Base-by-base conservation (phyloP, 2,888 invertebrate species). In the Drosophila subquinaria region DNA sequence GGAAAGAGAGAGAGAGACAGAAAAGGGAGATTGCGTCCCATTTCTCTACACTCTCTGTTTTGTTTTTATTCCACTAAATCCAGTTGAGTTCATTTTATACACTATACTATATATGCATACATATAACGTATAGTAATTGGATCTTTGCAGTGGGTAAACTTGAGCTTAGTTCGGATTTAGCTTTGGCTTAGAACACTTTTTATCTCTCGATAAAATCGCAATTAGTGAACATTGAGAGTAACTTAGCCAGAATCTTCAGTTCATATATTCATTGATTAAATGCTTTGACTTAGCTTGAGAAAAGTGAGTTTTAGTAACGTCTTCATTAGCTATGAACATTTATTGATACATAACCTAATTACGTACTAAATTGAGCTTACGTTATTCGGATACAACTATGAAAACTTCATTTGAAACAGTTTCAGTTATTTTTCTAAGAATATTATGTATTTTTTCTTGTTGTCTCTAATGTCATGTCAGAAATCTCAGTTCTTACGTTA, bases 61-160 rank as follows among this genome's bases (percentile, higher is more conserved):
- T 61, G 1, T 56, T 35, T 6, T 51, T 4, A 8, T 23, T 11
- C 20, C 13, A 36, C 20, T 36, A 23, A 20, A 36, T 51, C 4
- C 55, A 43, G 27, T 23, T 59, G 27, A 13, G 47, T 30, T 40
- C 48, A 47, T n/a, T 17, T 43, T 23, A 17, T 35, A 35, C 40
- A 15, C 27, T 27, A 1, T 27, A 27, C 27, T 33, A 4, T n/a
- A 9, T 20, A n/a, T n/a, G n/a, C n/a, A n/a, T n/a, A n/a, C n/a
- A n/a, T n/a, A n/a, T n/a, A 42, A 50, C 40, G 33, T 45, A 69
- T 63, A 59, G 52, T 61, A 66, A 72, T 72, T 72, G 66, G 57
- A 55, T 63, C 62, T 59, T 45, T 73, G 59, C 48, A 43, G 33
- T n/a, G 47, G 55, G 33, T 73, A 48, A 43, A 61, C 67, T 67